Conservation (phyloP, 2,888 invertebrate species). For the Drosophila fungiperda region DNA sequence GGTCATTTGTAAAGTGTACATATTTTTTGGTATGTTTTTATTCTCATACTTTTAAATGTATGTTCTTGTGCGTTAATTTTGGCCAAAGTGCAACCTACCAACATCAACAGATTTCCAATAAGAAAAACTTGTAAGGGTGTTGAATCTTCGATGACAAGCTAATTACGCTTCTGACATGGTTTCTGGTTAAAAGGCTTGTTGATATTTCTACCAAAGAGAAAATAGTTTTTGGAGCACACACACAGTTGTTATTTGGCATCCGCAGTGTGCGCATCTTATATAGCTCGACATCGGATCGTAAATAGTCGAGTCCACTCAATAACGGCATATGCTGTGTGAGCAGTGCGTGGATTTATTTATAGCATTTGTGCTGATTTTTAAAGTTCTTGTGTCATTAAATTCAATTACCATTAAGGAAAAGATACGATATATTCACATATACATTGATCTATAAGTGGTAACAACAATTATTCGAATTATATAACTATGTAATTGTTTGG, state of each 20-base stretch:
- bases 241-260: constrained; percentile 65
- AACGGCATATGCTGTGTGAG: constrained; percentile 46
- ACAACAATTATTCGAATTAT: constrained; percentile 36
- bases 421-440: not conserved
- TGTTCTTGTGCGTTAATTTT: not conserved
- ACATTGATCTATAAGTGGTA: not conserved
- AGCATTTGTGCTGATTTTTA: constrained; percentile 64
- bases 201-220: constrained; percentile 39
- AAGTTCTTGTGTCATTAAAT: constrained; percentile 25
- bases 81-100: not conserved
- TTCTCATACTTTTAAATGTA: not conserved
- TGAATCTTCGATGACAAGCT: not conserved
- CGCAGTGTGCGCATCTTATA: constrained; percentile 44
- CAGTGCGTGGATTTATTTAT: constrained; percentile 73
- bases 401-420: constrained; percentile 32
- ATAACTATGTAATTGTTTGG: constrained; percentile 59
- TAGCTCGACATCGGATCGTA: constrained; percentile 30
- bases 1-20: not conserved
- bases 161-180: not conserved
- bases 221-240: constrained; percentile 52
- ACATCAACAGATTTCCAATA: not conserved
- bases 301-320: constrained; percentile 19
- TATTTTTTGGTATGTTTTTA: not conserved
- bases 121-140: constrained; percentile 12
- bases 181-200: constrained; percentile 5